These are phyloP conservation scores for Pteruthius melanotis DNA, from an alignment of 2,113 vertebrate species.

Conservation along the genomic window DNA sequence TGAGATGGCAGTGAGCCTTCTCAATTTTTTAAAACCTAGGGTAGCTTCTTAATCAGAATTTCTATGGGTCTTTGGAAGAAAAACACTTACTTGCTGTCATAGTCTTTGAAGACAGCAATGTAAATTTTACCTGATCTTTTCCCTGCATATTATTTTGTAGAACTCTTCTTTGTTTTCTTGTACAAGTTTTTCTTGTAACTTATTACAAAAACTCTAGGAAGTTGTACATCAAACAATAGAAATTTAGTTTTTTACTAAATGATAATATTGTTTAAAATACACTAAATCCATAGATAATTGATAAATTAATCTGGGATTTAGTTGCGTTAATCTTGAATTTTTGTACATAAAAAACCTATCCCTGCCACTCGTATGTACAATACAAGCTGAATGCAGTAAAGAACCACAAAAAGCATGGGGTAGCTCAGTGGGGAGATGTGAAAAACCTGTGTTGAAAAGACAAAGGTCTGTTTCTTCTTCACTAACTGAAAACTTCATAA, in stretches of 20 bases:
- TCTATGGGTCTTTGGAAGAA: background rate
- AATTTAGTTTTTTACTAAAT: background rate
- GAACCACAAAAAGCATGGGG: background rate
- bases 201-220: background rate
- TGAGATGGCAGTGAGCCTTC: background rate
- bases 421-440: background rate
- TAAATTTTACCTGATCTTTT: background rate
- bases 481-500: background rate
- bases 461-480: background rate
- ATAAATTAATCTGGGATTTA: background rate
- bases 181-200: background rate
- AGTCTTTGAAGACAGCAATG: background rate
- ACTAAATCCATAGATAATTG: background rate
- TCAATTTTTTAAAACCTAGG: fast-evolving
- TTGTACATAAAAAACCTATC: no score
- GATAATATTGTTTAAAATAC: background rate
- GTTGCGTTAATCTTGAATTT: background rate
- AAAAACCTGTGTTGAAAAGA: background rate
- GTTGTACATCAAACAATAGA: background rate
- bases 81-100: background rate
- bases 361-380: background rate
- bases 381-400: background rate
- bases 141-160: background rate
- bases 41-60: background rate
- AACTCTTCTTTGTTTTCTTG: background rate